These are phyloP conservation scores for Atta colombica DNA, from an alignment of 1,140 invertebrate species.

Conservation along the genomic window DNA sequence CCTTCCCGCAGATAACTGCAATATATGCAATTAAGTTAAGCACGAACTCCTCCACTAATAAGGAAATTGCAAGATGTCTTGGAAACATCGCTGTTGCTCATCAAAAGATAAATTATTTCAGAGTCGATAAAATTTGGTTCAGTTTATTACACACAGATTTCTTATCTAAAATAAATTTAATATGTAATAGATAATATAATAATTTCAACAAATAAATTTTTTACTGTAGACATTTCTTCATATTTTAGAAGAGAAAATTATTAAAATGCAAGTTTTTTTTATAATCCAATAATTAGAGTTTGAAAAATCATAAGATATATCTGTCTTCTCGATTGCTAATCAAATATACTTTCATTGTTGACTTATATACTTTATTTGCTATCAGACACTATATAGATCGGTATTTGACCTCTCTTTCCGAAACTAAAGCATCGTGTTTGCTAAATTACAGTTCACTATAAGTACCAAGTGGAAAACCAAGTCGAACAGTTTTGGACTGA, in stretches of 20 bases:
- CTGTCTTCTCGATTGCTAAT: conserved; percentile 1
- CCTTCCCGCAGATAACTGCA: background rate
- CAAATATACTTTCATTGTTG: background rate
- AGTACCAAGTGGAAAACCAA: background rate
- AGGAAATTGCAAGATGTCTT: background rate
- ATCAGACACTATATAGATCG: background rate
- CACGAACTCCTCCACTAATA: background rate
- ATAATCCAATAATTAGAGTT: background rate
- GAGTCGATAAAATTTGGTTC: background rate
- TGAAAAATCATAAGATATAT: background rate
- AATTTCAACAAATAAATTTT: no score
- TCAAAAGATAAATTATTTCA: background rate
- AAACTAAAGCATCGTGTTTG: conserved; percentile 7
- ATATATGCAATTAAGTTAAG: conserved; percentile 33
- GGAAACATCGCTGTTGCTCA: background rate
- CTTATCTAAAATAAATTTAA: background rate
- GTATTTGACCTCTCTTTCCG: conserved; percentile 28
- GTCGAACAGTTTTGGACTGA: background rate
- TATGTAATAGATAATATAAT: background rate
- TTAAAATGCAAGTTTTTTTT: no score
- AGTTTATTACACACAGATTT: background rate
- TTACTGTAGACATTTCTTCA: background rate
- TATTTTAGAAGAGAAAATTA: background rate
- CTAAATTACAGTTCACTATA: background rate
- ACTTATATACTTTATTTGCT: background rate